Conservation (phyloP, 2,888 invertebrate genomes). For the Teleiodes luculella region DNA sequence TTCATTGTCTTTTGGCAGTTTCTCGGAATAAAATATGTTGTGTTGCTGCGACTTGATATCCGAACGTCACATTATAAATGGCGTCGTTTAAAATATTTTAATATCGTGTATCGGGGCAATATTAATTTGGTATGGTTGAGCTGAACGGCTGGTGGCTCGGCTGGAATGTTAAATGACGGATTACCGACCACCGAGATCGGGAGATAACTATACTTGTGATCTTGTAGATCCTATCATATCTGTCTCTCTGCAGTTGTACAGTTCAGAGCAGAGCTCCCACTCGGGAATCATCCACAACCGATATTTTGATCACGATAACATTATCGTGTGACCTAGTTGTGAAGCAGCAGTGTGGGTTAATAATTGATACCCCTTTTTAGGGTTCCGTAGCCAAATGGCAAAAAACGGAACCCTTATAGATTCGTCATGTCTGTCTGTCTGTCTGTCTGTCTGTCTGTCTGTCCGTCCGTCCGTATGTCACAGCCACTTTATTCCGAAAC, state of each 20-base stretch:
- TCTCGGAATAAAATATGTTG: slow-evolving; percentile 76
- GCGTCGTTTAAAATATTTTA: slow-evolving; percentile 78
- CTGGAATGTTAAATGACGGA: slow-evolving; percentile 77
- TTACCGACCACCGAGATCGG: slow-evolving; percentile 69
- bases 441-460: too few relatives aligned
- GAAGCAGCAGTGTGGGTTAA: too few relatives aligned
- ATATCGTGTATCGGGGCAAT: slow-evolving; percentile 74
- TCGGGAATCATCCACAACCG: too few relatives aligned
- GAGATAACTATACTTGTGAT: slow-evolving; percentile 61
- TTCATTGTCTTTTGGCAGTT: slow-evolving; percentile 79
- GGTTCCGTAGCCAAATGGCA: too few relatives aligned
- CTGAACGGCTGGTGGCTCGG: slow-evolving; percentile 69
- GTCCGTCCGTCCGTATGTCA: too few relatives aligned
- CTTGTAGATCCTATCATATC: slow-evolving; percentile 31
- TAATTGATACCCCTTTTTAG: too few relatives aligned
- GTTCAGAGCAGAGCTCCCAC: too few relatives aligned
- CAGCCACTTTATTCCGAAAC: too few relatives aligned
- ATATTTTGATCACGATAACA: too few relatives aligned
- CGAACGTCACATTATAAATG: slow-evolving; percentile 76
- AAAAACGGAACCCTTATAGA: too few relatives aligned
- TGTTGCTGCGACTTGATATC: slow-evolving; percentile 71
- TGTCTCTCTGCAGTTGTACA: not conserved
- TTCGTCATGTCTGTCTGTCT: too few relatives aligned
- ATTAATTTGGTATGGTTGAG: slow-evolving; percentile 77
- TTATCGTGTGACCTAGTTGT: too few relatives aligned